Base-by-base conservation (phyloP, 2,113 vertebrate species). In the Colius striatus region DNA sequence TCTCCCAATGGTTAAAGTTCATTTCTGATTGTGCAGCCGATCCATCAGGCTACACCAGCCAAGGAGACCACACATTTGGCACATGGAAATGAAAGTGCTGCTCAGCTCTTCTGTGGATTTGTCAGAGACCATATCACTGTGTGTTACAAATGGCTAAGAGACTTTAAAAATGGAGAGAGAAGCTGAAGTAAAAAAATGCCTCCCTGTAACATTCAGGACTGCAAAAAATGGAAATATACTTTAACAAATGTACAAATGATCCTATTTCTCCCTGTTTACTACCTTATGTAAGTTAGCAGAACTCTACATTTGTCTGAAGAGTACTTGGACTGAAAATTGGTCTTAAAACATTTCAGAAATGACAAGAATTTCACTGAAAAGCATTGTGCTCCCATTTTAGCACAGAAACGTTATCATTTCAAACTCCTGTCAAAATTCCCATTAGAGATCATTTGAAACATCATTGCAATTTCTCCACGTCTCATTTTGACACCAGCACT, bases 381-480 rank as follows among this genome's bases (percentile, higher is more conserved):
- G 34, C 78, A 66, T 21, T 2, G 43, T 45, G 53, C 62, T 95
- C 75, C 79, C 82, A 58, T 66, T 96, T 94, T 92, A 95, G 93
- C 66, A 91, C 55, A 57, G 23, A 95, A 91, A 74, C 8, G 60
- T 63, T 83, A 55, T 25, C 0, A 0, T 76, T 95, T 90, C 67
- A 71, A 80, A 88, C 63, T 88, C 72, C 67, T 94, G 93, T 95
- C 93, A 95, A 86, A 96, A 94, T 94, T 63, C 85, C 93, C 93
- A 96, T 95, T 95, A 95, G 55, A 2, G 75, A 88, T 94, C 68
- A 80, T 88, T 91, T 85, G 87, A 91, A 66, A 82, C 22, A 91
- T 81, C 90, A 67, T 1, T 32, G 84, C 72, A 70, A 88, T 83
- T 94, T 53, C 27, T 71, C 85, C 78, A 73, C 16, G 3, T 63